Evolutionary conservation across 2,888 invertebrate species (phyloP).

Genomic region (Octonoba sinensis): DNA sequence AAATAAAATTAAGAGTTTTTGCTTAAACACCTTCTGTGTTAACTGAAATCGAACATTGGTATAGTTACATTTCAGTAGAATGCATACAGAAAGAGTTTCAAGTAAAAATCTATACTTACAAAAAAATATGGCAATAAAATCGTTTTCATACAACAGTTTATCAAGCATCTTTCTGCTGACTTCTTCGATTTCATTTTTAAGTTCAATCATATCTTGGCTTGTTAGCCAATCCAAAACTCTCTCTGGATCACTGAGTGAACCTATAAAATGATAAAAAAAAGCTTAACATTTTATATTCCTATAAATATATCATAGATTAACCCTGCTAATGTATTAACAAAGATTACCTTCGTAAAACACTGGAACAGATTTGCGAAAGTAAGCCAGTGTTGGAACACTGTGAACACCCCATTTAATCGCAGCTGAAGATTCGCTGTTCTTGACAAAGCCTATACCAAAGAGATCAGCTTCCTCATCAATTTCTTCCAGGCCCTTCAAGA

Average conservation of each 20-base stretch:
- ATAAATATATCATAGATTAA: no score
- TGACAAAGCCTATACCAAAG: slow-evolving; percentile 87
- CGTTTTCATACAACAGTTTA: slow-evolving; percentile 92
- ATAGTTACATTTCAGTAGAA: no score
- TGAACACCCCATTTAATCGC: slow-evolving; percentile 86
- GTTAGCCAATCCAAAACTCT: slow-evolving; percentile 89
- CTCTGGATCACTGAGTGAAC: slow-evolving; percentile 80
- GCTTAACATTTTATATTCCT: background rate
- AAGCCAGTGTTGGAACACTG: slow-evolving; percentile 87
- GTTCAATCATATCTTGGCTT: slow-evolving; percentile 93
- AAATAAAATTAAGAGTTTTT: no score
- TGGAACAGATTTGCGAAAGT: slow-evolving; percentile 86
- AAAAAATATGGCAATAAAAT: slow-evolving; percentile 94
- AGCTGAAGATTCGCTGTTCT: slow-evolving; percentile 85
- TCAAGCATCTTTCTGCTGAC: slow-evolving; percentile 97
- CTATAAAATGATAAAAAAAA: background rate
- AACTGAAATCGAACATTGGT: no score
- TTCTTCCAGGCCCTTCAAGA: slow-evolving; percentile 68
- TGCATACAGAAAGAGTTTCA: no score
- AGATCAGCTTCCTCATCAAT: slow-evolving; percentile 69
- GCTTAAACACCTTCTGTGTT: no score
- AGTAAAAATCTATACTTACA: slow-evolving; percentile 78
- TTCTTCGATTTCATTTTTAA: slow-evolving; percentile 96
- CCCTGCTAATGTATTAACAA: no score
- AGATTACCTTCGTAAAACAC: slow-evolving; percentile 82